Conservation (phyloP, 1,140 invertebrate genomes). For the Atta cephalotes region DNA sequence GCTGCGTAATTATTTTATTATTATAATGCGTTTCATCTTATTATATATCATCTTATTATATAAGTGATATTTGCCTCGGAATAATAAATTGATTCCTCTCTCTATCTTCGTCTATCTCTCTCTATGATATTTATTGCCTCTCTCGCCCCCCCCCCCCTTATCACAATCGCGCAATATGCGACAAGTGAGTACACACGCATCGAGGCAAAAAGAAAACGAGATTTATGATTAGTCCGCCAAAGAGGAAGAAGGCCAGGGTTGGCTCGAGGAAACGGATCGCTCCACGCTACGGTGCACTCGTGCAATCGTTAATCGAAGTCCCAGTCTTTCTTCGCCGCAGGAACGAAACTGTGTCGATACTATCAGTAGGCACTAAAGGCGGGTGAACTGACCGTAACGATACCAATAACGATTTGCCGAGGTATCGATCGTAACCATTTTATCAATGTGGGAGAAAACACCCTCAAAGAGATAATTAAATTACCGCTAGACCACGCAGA, state of each 20-base stretch:
- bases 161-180: slow-evolving; percentile 54
- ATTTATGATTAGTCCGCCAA: slow-evolving; percentile 48
- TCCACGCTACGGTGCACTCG: slow-evolving; percentile 40
- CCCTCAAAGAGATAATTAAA: slow-evolving; percentile 41
- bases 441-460: slow-evolving; percentile 26
- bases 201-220: slow-evolving; percentile 39
- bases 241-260: slow-evolving; percentile 36
- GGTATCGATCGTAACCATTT: slow-evolving; percentile 39
- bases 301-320: slow-evolving; percentile 49
- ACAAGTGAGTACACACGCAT: slow-evolving; percentile 23
- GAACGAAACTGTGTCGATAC: slow-evolving; percentile 56
- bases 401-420: slow-evolving; percentile 43
- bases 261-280: slow-evolving; percentile 42
- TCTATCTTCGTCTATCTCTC: slow-evolving; percentile 2
- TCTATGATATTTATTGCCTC: slow-evolving; percentile 28
- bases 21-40: not conserved
- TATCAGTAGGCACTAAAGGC: slow-evolving; percentile 40
- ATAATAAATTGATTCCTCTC: slow-evolving; percentile 40
- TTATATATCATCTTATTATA: slow-evolving; percentile 16
- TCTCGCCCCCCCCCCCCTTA: not conserved
- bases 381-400: slow-evolving; percentile 47
- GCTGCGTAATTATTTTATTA: not conserved
- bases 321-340: slow-evolving; percentile 44
- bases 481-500: slow-evolving; percentile 2
- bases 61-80: not conserved